Percentiles rank a stretch among this genome's conserved stretches.
Evolutionary conservation across 1,140 invertebrate species (phyloP).

Genomic region (Teleogryllus occipitalis): DNA sequence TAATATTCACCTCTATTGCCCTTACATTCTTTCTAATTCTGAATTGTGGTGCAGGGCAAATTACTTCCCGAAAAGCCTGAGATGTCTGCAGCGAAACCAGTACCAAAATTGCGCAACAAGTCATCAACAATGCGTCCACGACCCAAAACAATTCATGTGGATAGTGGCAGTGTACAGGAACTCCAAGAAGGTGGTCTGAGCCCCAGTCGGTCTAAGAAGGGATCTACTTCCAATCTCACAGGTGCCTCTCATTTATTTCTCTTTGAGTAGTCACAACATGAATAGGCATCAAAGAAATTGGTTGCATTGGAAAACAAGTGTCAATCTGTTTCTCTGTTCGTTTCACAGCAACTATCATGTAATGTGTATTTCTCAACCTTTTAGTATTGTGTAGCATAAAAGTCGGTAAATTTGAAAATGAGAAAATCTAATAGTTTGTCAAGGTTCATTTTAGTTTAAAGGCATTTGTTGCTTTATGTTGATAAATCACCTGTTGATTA

Average conservation of each 20-base stretch:
- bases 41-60: constrained; percentile 26
- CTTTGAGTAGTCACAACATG: too few species aligned
- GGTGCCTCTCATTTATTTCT: constrained; percentile 40
- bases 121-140: constrained; percentile 45
- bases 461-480: too few species aligned
- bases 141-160: constrained; percentile 82
- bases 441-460: too few species aligned
- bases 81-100: constrained; percentile 31
- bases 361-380: too few species aligned
- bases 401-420: too few species aligned
- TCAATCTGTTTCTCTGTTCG: too few species aligned
- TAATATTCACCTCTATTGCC: too few species aligned
- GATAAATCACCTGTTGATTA: too few species aligned
- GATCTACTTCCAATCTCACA: constrained; percentile 67
- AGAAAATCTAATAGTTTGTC: too few species aligned
- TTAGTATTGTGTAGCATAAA: too few species aligned
- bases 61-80: constrained; percentile 28
- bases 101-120: constrained; percentile 28
- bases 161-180: constrained; percentile 57
- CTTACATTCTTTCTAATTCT: neutral
- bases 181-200: constrained; percentile 55
- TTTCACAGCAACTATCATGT: too few species aligned
- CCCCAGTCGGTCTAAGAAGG: constrained; percentile 65
- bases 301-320: neutral
- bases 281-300: too few species aligned